These are phyloP conservation scores for Chlorodrepanis virens DNA, from an alignment of 2,113 vertebrate genomes.

Conservation along the genomic window DNA sequence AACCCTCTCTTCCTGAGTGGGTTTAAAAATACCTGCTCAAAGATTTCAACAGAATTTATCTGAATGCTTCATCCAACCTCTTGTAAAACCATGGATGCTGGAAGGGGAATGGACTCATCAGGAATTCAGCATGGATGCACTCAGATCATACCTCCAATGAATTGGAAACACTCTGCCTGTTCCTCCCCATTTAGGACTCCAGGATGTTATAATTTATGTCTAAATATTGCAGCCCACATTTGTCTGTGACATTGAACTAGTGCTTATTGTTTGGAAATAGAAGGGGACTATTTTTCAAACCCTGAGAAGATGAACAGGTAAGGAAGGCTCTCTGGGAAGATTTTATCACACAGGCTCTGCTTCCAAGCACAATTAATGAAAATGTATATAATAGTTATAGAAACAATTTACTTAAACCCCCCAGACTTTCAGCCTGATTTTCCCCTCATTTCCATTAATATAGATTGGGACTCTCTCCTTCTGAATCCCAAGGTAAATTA, in stretches of 20 bases:
- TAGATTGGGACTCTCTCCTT: neutral
- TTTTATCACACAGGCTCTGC: constrained; percentile 21
- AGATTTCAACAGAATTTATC: neutral
- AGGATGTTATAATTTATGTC: neutral
- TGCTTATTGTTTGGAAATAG: constrained; percentile 48
- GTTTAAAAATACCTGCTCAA: neutral
- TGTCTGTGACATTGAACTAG: constrained; percentile 51
- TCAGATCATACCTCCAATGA: neutral
- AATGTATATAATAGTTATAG: neutral
- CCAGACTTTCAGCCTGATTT: neutral
- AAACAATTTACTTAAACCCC: neutral
- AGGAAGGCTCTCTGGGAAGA: neutral
- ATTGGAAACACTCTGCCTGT: neutral
- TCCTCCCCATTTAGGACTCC: neutral
- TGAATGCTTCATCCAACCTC: neutral
- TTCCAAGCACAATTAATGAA: constrained; percentile 42
- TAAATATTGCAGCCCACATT: constrained; percentile 21
- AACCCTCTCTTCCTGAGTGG: neutral
- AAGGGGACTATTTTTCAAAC: constrained; percentile 45
- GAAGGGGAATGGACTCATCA: neutral
- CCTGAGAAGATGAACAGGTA: constrained; percentile 24
- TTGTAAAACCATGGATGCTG: neutral
- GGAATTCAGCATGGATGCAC: neutral
- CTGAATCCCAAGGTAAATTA: constrained; percentile 6
- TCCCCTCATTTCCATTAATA: neutral